These are phyloP conservation scores for Spheniscus mendiculus DNA, from an alignment of 2,113 vertebrate genomes.

Conservation along the genomic window DNA sequence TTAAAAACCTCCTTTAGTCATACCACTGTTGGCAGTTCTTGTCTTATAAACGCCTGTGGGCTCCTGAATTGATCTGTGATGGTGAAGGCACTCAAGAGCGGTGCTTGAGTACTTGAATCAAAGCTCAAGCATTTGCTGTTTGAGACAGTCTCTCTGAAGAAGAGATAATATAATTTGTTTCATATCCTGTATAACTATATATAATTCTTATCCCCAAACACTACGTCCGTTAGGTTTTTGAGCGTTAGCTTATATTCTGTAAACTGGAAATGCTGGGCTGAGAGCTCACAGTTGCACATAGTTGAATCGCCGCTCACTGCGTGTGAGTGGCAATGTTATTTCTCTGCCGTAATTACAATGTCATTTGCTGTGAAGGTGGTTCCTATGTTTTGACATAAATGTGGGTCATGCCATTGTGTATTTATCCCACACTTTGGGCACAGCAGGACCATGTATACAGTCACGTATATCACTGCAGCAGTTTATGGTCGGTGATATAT, in stretches of 20 bases:
- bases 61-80: neutral
- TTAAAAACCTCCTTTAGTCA: neutral
- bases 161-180: neutral
- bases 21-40: neutral
- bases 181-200: neutral
- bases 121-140: neutral
- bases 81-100: neutral
- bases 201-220: neutral
- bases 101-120: neutral
- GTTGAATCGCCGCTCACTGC: neutral
- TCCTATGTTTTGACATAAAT: neutral
- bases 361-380: neutral
- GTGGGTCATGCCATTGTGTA: neutral
- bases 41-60: neutral
- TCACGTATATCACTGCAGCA: neutral
- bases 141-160: neutral
- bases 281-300: fast-evolving
- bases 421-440: neutral
- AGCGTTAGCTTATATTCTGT: neutral
- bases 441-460: neutral
- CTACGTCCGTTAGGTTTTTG: neutral
- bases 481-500: neutral
- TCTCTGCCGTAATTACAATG: neutral
- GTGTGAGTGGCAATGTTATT: neutral
- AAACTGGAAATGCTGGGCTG: neutral